Evolutionary conservation across 1,140 invertebrate genomes (phyloP).

Genomic region (Sipha flava): DNA sequence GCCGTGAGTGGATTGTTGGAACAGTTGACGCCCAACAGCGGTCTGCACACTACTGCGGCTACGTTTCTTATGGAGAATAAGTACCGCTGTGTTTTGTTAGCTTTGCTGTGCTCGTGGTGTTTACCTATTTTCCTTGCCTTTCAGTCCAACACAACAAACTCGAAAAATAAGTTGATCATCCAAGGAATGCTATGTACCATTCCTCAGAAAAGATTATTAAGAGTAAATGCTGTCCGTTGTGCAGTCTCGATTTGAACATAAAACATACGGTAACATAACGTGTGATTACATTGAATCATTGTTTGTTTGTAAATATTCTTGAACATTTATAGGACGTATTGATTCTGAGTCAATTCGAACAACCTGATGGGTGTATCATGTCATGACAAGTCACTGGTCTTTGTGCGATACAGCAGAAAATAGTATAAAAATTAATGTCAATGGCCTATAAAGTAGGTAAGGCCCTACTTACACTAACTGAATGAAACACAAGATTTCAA

Average conservation of each 20-base stretch:
- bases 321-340: slow-evolving; percentile 61
- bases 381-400: slow-evolving; percentile 68
- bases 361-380: slow-evolving; percentile 70
- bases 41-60: too few relatives aligned
- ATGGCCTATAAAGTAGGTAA: slow-evolving; percentile 82
- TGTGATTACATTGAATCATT: slow-evolving; percentile 22
- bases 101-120: neutral
- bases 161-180: slow-evolving; percentile 52
- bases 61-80: too few relatives aligned
- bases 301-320: slow-evolving; percentile 6
- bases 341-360: slow-evolving; percentile 80
- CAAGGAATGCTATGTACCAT: slow-evolving; percentile 53
- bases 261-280: slow-evolving; percentile 60
- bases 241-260: slow-evolving; percentile 57
- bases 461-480: too few relatives aligned
- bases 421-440: slow-evolving; percentile 62
- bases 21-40: too few relatives aligned
- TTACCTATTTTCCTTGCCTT: slow-evolving; percentile 8
- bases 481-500: too few relatives aligned
- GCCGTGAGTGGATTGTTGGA: too few relatives aligned
- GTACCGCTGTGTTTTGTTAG: too few relatives aligned
- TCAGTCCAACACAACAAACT: slow-evolving; percentile 52
- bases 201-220: slow-evolving; percentile 48
- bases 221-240: slow-evolving; percentile 53
- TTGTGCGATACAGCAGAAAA: slow-evolving; percentile 68